Conservation (phyloP, 2,797 vertebrate genomes). For the Allenopithecus nigroviridis region DNA sequence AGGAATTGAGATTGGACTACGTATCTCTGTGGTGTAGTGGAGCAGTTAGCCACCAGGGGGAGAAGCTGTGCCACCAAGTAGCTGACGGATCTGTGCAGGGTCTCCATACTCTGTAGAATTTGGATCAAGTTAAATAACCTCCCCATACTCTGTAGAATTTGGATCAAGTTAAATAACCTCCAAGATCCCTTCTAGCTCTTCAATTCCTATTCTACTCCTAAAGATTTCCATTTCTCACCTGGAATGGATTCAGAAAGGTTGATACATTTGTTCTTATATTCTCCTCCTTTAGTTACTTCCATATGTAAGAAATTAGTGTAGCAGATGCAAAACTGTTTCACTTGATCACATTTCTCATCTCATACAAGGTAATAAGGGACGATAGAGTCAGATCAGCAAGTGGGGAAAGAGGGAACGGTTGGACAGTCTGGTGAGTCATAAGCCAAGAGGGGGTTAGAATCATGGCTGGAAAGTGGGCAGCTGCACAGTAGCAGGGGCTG, state of each 20-base stretch:
- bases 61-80: too few relatives aligned
- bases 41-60: accelerated
- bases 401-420: accelerated
- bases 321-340: neutral
- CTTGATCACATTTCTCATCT: neutral
- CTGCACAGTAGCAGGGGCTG: neutral
- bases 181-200: neutral
- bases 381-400: neutral
- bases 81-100: neutral
- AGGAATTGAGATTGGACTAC: neutral
- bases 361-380: neutral
- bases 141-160: too few relatives aligned
- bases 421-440: neutral
- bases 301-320: neutral
- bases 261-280: neutral
- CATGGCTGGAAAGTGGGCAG: neutral
- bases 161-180: neutral
- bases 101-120: too few relatives aligned
- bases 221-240: neutral
- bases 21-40: accelerated
- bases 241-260: neutral
- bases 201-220: neutral
- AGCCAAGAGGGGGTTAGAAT: neutral
- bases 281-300: neutral
- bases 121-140: neutral